Evolutionary conservation across 2,888 invertebrate genomes (phyloP), one percentile per base, ranked within the genome.

Genomic region (Terebella lapidaria): DNA sequence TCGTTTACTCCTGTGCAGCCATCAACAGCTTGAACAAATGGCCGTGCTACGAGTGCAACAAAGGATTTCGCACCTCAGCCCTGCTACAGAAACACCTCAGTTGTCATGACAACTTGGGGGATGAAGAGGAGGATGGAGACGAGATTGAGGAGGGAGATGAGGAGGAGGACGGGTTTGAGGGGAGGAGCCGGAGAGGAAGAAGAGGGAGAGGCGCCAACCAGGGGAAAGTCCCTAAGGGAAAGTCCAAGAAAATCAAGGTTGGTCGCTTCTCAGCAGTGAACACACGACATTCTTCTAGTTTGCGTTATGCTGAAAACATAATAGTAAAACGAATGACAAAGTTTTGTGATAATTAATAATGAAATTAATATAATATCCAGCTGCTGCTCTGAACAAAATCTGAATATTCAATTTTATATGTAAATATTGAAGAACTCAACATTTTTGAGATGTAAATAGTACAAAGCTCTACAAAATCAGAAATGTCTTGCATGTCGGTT

Each of bases 31-130:
- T n/a, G 18, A 20, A 20, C n/a, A 49, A 49, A 22, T 88, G 86
- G 85, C 83, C 84, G 25, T 87, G 88, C 72, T 86, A 84, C 70
- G 87, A 88, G 72, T 87, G 87, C 72, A 81, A 85, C 54, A 79
- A 83, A 63, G 81, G 81, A 54, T 87, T 87, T 76, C 70, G 79
- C 2, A 82, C 85, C 0, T 85, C 85, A 0, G 82, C 83, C 58
- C 84, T 84, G 47, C 79, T 87, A 28, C 86, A 87, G 72, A 83
- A 83, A 57, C 87, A 88, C 78, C 78, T 87, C 45, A 84, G 85
- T 28, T 65, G 71, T 3, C 78, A 78, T 61, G 78, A 77, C 52
- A 18, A 35, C 35, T 18, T 35, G 35, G 18, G 18, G 35, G 51
- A 52, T 52, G 53, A 57, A 20, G 47, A 5, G 3, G 56, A 42